Conservation (phyloP, 2,797 vertebrate genomes). For the Siniperca obscura region DNA sequence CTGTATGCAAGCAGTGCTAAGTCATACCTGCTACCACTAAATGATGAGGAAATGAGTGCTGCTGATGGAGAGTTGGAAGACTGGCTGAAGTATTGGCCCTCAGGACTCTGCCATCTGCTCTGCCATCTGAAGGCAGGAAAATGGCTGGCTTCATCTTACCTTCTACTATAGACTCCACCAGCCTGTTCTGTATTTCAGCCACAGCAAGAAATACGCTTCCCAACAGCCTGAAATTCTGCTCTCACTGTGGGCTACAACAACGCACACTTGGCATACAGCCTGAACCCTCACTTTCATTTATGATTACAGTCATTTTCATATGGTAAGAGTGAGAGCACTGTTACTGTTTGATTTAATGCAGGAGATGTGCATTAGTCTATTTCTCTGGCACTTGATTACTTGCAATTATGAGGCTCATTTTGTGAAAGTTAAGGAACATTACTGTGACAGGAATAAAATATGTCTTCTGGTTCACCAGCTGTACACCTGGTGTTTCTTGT, state of each 20-base stretch:
- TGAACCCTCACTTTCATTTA: conserved; percentile 57
- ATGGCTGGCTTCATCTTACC: conserved; percentile 52
- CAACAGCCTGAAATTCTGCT: conserved; percentile 66
- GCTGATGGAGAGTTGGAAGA: conserved; percentile 51
- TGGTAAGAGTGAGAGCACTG: conserved; percentile 12
- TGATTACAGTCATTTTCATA: conserved; percentile 64
- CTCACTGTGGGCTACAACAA: conserved; percentile 47
- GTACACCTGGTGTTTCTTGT: conserved; percentile 44
- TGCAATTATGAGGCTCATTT: conserved; percentile 39
- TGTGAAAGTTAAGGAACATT: conserved; percentile 20
- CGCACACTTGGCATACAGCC: conserved; percentile 40
- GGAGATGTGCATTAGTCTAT: conserved; percentile 19
- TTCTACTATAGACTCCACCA: conserved; percentile 49
- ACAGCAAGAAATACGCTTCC: conserved; percentile 58
- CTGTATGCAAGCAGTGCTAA: background rate
- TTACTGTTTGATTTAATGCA: conserved; percentile 46
- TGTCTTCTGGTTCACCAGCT: conserved; percentile 17
- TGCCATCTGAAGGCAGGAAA: conserved; percentile 75
- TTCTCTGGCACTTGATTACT: conserved; percentile 40
- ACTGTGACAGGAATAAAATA: conserved; percentile 24
- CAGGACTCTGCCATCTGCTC: conserved; percentile 74
- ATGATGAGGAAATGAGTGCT: conserved; percentile 26
- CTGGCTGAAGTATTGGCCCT: conserved; percentile 35
- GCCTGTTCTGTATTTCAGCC: conserved; percentile 55
- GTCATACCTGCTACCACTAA: conserved; percentile 19